Evolutionary conservation across 1,140 invertebrate species (phyloP).

Genomic region (Drosophila lacertosa): DNA sequence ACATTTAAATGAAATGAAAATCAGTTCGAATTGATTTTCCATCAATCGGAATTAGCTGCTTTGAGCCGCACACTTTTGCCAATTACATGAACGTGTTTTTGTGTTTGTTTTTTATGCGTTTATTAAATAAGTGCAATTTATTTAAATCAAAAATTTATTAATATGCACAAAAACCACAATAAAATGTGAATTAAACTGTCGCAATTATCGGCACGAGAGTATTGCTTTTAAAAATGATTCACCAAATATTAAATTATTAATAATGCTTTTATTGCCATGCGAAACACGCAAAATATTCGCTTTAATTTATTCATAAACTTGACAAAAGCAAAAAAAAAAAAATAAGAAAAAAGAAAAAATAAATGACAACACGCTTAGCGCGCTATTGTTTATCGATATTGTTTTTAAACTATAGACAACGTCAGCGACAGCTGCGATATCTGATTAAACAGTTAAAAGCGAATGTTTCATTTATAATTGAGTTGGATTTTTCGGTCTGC

Average conservation of each 20-base stretch:
- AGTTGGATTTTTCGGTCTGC: conserved; percentile 14
- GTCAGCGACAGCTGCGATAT: conserved; percentile 30
- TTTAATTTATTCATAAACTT: conserved; percentile 31
- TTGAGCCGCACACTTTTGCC: background rate
- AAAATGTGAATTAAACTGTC: conserved; percentile 38
- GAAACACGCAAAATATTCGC: conserved; percentile 37
- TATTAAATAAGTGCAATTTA: conserved; percentile 40
- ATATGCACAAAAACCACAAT: conserved; percentile 23
- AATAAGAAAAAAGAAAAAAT: no score
- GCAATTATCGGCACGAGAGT: conserved; percentile 24
- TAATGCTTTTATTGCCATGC: conserved; percentile 25
- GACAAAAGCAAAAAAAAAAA: conserved; percentile 19
- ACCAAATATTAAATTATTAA: conserved; percentile 44
- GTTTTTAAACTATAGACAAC: conserved; percentile 34
- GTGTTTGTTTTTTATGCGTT: background rate
- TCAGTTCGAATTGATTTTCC: conserved; percentile 4
- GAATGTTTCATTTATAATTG: conserved; percentile 46
- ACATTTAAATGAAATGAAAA: conserved; percentile 6
- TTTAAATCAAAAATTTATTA: conserved; percentile 70
- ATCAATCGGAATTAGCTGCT: background rate
- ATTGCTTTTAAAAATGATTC: conserved; percentile 40
- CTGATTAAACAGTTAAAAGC: conserved; percentile 53
- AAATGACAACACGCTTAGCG: conserved; percentile 1
- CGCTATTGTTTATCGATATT: conserved; percentile 24
- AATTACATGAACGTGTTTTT: background rate